Evolutionary conservation across 2,888 invertebrate species (phyloP), one percentile per base, ranked within the genome.

Genomic region (Spodoptera exigua): DNA sequence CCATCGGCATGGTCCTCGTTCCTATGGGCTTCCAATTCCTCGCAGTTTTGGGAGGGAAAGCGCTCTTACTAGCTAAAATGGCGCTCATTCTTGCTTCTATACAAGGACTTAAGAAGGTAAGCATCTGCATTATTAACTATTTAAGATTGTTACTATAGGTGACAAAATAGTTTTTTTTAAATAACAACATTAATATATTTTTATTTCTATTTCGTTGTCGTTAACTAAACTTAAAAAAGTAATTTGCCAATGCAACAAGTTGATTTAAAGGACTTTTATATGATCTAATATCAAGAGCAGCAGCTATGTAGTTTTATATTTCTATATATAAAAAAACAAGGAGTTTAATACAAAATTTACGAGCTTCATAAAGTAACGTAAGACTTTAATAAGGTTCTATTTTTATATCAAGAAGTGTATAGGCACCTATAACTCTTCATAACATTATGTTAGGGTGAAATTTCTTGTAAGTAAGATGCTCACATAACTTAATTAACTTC

Each of bases 21-120:
- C 97, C 97, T 0, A 96, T 97, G 95, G 97, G 97, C 12, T 98
- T 98, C 84, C 97, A 98, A 86, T 96, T 98, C 86, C 93, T 98
- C 0, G 97, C 97, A 0, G 96, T 97, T 0, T 93, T 98, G 1
- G 97, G 97, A 4, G 97, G 97, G 32, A 98, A 97, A 83, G 97
- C 97, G 0, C 86, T 98, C 3, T 88, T 97, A 0, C 89, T 98
- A 16, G 97, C 97, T 2, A 97, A 97, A 91, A 96, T 97, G 95
- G 97, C 98, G 0, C 90, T 98, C 4, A 94, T 97, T 46, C 89
- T 97, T 11, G 96, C 97, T 2, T 97, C 97, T 0, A 97, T 97
- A 66, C 97, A 97, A 85, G 97, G 97, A 12, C 89, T 97, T 9
- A 97, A 97, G 87, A 96, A 96, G 95, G 96, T 96, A 79, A 80